Percentiles rank a stretch among this genome's conserved stretches.
These are phyloP conservation scores for Dyspetes luteomarginatus DNA, from an alignment of 2,888 invertebrate genomes.

Conservation along the genomic window DNA sequence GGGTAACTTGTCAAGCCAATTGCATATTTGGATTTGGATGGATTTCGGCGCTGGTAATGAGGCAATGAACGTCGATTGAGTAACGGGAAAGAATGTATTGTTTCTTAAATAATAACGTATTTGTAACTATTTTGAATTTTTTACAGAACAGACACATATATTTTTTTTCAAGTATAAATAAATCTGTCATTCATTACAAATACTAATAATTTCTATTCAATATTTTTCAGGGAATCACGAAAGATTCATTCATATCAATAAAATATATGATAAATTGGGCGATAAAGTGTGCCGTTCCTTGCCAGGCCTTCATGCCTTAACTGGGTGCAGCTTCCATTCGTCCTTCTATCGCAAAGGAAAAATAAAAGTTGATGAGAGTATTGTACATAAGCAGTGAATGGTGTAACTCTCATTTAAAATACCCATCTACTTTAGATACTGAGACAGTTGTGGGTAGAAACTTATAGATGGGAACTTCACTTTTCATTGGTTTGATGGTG, in stretches of 20 bases:
- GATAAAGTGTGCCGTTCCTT: conserved; percentile 24
- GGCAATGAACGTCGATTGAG: background rate
- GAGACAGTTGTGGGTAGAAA: background rate
- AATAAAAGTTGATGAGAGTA: background rate
- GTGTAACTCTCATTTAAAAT: background rate
- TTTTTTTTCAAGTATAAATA: no score
- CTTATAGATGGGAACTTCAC: background rate
- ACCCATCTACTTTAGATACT: background rate
- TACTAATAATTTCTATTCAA: no score
- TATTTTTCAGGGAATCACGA: no score
- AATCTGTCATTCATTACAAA: no score
- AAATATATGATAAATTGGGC: background rate
- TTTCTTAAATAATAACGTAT: background rate
- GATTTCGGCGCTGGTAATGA: conserved; percentile 2
- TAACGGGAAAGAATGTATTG: no score
- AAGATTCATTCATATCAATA: background rate
- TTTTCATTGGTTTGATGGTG: conserved; percentile 13
- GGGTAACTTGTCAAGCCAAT: background rate
- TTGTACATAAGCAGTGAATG: background rate
- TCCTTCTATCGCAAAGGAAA: conserved; percentile 21
- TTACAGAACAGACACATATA: no score
- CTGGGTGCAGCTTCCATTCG: conserved; percentile 66
- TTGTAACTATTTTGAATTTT: no score
- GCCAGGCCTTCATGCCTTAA: conserved; percentile 63
- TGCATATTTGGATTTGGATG: conserved; percentile 4